A percentile compares a stretch with the other conserved stretches of the same genome.
Conservation (phyloP, 2,797 vertebrate species). For the Lepidocolaptes lacrymiger region DNA sequence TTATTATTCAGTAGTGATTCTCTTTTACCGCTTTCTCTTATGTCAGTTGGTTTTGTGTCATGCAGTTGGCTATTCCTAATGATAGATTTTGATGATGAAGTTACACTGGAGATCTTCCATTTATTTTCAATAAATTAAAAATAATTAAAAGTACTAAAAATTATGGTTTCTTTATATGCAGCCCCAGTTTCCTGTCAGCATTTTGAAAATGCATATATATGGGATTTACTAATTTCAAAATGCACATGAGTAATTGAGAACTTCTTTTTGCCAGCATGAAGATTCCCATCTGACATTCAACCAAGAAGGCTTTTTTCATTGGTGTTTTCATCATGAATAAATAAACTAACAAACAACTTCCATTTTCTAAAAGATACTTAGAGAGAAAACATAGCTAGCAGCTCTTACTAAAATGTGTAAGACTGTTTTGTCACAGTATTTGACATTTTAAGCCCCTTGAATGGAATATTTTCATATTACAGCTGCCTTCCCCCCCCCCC, state of each 20-base stretch:
- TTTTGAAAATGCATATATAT: neutral
- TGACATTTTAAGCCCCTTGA: neutral
- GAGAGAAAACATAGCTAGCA: neutral
- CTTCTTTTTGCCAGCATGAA: neutral
- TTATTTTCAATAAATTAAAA: neutral
- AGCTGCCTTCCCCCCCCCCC: too few species aligned
- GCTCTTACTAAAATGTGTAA: neutral
- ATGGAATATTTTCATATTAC: neutral
- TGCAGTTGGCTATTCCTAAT: neutral
- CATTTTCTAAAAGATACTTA: neutral
- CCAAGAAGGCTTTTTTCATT: neutral
- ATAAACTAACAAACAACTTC: neutral
- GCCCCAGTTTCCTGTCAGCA: neutral
- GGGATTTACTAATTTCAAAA: neutral
- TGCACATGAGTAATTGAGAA: neutral
- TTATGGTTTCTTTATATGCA: neutral
- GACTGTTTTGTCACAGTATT: neutral
- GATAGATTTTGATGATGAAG: neutral
- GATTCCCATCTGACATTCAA: neutral
- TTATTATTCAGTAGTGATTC: neutral
- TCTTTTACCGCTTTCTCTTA: neutral
- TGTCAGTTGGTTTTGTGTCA: neutral
- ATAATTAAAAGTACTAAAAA: neutral
- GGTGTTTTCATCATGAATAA: neutral
- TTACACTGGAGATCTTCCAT: neutral